phyloP scores from a whole-genome alignment of 2,797 vertebrate species.

The Trichosurus vulpecula region DNA sequence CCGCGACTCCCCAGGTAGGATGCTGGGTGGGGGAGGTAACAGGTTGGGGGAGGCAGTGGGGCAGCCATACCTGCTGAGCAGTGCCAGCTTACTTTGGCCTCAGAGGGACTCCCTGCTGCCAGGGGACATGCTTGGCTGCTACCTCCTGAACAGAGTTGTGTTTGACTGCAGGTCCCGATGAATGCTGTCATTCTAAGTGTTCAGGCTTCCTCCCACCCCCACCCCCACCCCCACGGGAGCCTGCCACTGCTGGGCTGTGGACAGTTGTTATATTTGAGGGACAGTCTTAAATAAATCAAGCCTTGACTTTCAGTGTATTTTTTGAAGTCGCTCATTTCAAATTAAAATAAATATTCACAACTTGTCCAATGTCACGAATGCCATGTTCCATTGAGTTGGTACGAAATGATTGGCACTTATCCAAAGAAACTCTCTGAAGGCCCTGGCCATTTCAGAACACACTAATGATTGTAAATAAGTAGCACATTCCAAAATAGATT shows the following conservation, averaged over 20 bases:
- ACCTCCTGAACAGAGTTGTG: not conserved
- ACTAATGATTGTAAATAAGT: conserved; percentile 60
- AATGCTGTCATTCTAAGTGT: conserved; percentile 58
- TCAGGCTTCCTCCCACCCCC: not conserved
- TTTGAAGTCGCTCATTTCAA: conserved; percentile 63
- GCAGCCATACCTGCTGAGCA: not conserved
- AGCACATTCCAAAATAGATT: conserved; percentile 65
- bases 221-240: not conserved
- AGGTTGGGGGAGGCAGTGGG: not conserved
- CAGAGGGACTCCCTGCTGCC: not conserved
- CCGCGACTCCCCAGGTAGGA: conserved; percentile 94
- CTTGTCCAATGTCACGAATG: conserved; percentile 46
- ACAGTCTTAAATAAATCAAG: conserved; percentile 50
- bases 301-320: conserved; percentile 58
- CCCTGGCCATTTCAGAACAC: conserved; percentile 39
- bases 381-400: conserved; percentile 59
- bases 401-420: conserved; percentile 68
- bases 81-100: conserved; percentile 45
- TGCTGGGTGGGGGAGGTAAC: not conserved
- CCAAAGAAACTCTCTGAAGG: not conserved
- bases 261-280: conserved; percentile 63
- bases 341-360: conserved; percentile 58
- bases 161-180: conserved; percentile 24
- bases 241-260: not conserved
- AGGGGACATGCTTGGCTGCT: not conserved